Evolutionary conservation across 2,797 vertebrate species (phyloP).

Genomic region (Propithecus perrieri): DNA sequence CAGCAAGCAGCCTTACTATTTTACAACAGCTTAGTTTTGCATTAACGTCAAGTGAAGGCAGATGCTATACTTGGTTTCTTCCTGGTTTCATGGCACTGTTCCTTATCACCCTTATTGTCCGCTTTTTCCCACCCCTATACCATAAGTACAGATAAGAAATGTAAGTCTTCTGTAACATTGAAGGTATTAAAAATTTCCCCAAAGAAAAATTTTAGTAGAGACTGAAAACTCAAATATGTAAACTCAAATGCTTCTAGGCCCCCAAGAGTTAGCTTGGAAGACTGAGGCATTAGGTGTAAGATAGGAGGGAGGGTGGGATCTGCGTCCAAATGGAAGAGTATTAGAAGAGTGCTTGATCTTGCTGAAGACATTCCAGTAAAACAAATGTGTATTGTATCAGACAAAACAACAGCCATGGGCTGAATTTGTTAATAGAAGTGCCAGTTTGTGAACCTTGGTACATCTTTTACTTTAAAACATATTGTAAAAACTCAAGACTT

Average conservation of each 20-base stretch:
- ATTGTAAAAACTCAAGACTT: neutral
- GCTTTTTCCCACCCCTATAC: neutral
- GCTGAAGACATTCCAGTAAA: neutral
- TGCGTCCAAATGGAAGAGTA: neutral
- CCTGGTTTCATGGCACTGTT: neutral
- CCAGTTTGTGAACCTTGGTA: neutral
- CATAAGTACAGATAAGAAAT: constrained; percentile 12
- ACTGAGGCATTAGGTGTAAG: neutral
- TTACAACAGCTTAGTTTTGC: neutral
- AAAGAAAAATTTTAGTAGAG: constrained; percentile 7
- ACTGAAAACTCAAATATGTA: neutral
- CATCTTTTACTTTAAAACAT: neutral
- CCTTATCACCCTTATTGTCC: neutral
- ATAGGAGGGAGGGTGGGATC: neutral
- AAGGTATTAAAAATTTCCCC: neutral
- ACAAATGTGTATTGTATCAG: neutral
- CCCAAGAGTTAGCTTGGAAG: neutral
- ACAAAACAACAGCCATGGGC: neutral
- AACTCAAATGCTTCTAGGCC: neutral
- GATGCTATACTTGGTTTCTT: neutral
- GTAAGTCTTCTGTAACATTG: neutral
- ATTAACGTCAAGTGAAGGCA: neutral
- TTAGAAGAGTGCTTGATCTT: neutral
- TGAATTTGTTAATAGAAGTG: neutral
- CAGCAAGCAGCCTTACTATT: neutral